Base-by-base conservation (phyloP, 2,113 vertebrate genomes). In the Petromus typicus region DNA sequence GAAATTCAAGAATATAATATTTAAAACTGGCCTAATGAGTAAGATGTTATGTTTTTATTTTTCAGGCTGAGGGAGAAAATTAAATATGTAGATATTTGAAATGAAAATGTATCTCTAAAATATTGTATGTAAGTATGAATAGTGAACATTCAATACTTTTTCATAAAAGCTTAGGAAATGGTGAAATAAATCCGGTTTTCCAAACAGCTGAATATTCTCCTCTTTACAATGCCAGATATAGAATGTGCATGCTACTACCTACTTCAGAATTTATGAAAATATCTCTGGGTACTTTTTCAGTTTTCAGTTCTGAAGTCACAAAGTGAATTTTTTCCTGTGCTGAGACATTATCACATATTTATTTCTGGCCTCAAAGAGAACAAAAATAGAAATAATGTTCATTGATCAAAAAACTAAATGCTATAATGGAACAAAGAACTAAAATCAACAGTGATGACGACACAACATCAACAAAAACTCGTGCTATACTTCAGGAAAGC, bases 251-350 rank as follows among this genome's bases (percentile, higher is more conserved):
- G 32, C 76, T 81, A 57, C 40, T n/a, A 48, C 7, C 23, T 87
- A 61, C 13, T 71, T 90, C n/a, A 67, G 51, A 88, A 82, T 90
- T 61, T 78, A 40, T 91, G 27, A 80, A 95, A 91, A 61, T 96
- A 22, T 78, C 11, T 56, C 51, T 83, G 6, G 57, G 7, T 48
- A 48, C 12, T 48, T 89, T 90, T 76, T 66, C 45, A 67, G 5
- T 51, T 86, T 90, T 91, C 66, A 9, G 13, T 76, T 87, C 1
- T 76, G 30, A 94, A 93, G 10, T 91, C 56, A 83, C 7, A 64
- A 88, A 95, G 73, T 80, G 61, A 66, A 66, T 2, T 48, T 17
- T 51, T 63, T 54, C 61, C 34, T 87, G 37, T 96, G 73, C 66
- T 67, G 32, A 73, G 40, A 87, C 7, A 57, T 69, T 93, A 51